phyloP scores from a whole-genome alignment of 2,888 invertebrate species.

The Dasypogon diadema region DNA sequence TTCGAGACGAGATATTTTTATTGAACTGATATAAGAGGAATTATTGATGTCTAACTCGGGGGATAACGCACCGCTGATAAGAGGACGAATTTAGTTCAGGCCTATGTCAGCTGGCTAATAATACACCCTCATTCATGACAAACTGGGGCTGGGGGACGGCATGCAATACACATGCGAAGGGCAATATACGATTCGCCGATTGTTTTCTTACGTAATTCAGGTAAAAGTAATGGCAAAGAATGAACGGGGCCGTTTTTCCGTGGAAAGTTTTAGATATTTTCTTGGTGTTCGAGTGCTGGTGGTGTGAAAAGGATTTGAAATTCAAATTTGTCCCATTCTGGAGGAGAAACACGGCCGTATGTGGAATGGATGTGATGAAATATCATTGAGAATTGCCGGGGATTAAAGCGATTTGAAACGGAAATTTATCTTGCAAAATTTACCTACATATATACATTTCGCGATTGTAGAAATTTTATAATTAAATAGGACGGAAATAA shows the following conservation, averaged over 20 bases:
- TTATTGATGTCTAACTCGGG: constrained; percentile 31
- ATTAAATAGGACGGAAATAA: too few relatives aligned
- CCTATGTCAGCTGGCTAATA: constrained; percentile 32
- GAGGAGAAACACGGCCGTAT: too few relatives aligned
- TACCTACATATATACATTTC: too few relatives aligned
- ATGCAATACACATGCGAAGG: constrained; percentile 10
- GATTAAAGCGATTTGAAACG: too few relatives aligned
- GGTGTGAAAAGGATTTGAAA: too few relatives aligned
- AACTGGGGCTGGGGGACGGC: neutral
- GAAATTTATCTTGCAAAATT: too few relatives aligned
- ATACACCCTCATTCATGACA: neutral
- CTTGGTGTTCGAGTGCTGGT: too few relatives aligned
- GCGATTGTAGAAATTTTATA: too few relatives aligned
- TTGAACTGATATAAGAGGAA: constrained; percentile 21
- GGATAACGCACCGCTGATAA: constrained; percentile 34
- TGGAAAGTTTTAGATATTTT: neutral
- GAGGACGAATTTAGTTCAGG: constrained; percentile 24
- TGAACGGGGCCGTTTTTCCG: neutral
- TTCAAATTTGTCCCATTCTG: too few relatives aligned
- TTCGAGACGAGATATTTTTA: constrained; percentile 10
- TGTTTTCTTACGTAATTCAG: constrained; percentile 44
- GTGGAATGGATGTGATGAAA: too few relatives aligned
- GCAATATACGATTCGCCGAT: constrained; percentile 37
- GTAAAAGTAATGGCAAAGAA: neutral
- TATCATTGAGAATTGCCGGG: too few relatives aligned